Conservation (phyloP, 1,140 invertebrate genomes). For the Prorops nasuta region DNA sequence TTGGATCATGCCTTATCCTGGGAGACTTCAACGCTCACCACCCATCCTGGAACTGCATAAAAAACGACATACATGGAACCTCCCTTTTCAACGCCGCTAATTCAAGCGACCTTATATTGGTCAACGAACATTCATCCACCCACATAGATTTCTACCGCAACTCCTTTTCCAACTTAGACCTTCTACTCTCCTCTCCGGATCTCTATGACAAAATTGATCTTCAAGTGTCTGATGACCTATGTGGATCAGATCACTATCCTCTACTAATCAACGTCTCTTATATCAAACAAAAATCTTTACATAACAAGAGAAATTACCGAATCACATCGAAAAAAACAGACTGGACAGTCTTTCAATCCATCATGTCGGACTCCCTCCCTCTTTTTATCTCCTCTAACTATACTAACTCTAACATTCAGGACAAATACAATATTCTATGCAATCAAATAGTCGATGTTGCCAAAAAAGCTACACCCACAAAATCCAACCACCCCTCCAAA, state of each 20-base stretch:
- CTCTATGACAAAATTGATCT: neutral
- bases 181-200: neutral
- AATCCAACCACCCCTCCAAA: neutral
- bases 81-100: neutral
- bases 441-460: neutral
- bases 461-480: neutral
- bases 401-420: neutral
- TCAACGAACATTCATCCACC: slow-evolving; percentile 2
- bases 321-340: neutral
- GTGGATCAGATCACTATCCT: slow-evolving; percentile 11
- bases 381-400: neutral
- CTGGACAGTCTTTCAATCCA: neutral
- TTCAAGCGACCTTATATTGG: neutral
- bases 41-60: neutral
- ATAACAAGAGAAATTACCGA: neutral
- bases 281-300: neutral
- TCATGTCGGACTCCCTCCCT: neutral
- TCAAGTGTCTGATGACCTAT: neutral
- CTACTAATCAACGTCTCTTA: neutral
- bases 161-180: slow-evolving; percentile 7
- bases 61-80: neutral
- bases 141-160: slow-evolving; percentile 1
- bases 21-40: slow-evolving; percentile 11
- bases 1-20: neutral
- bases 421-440: neutral